A percentile compares a stretch with the other conserved stretches of the same genome.
These are phyloP conservation scores for Psophia crepitans DNA, from an alignment of 2,113 vertebrate genomes.

Conservation along the genomic window DNA sequence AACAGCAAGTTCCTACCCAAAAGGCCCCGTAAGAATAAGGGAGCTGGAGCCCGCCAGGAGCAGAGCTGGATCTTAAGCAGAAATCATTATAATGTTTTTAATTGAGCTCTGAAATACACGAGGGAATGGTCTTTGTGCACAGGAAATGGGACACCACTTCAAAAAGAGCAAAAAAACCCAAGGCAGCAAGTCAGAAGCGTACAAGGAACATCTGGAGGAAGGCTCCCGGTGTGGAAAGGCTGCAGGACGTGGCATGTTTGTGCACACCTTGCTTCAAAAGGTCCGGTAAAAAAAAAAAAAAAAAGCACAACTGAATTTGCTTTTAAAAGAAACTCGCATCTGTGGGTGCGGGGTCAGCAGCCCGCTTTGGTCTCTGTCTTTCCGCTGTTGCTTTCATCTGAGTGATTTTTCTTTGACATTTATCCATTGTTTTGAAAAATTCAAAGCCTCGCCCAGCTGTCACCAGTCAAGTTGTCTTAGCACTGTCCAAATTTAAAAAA, in stretches of 20 bases:
- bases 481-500: not conserved
- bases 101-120: not conserved
- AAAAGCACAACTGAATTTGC: not conserved
- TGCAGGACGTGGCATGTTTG: conserved; percentile 36
- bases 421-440: not conserved
- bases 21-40: not conserved
- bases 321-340: not conserved
- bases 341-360: not conserved
- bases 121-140: not conserved
- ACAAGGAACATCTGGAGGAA: conserved; percentile 44
- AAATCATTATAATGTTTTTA: not conserved
- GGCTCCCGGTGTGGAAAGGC: not conserved
- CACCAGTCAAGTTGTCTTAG: not conserved
- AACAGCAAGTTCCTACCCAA: not conserved
- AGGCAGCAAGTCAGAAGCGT: not conserved
- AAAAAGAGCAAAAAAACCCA: not conserved
- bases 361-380: not conserved
- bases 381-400: not conserved
- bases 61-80: not conserved
- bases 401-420: not conserved
- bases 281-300: not conserved
- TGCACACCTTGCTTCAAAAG: conserved; percentile 55
- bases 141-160: conserved; percentile 54
- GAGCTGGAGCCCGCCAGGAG: not conserved
- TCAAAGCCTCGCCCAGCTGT: not conserved